phyloP scores from a whole-genome alignment of 2,888 invertebrate species.

The Ferrisia virgata region DNA sequence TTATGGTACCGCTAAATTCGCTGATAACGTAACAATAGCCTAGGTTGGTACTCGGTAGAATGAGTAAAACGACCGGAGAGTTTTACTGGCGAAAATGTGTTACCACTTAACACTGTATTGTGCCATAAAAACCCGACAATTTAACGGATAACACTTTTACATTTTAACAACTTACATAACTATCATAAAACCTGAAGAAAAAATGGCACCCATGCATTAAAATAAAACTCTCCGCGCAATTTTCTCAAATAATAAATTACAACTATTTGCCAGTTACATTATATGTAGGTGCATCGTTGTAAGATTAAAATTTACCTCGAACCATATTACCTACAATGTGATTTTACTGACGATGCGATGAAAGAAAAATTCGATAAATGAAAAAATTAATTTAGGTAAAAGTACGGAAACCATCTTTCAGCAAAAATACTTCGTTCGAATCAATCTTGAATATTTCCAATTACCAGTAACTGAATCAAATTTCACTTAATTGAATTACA shows the following conservation, averaged over 20 bases:
- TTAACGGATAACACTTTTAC: slow-evolving; percentile 1
- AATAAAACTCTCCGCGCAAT: neutral
- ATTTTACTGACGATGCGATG: neutral
- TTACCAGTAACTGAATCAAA: no score
- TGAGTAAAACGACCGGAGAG: neutral
- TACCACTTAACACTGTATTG: neutral
- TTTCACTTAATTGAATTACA: no score
- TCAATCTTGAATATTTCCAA: no score
- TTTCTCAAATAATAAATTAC: neutral
- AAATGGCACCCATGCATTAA: neutral
- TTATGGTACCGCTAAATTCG: neutral
- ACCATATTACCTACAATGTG: neutral
- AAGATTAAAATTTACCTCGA: neutral
- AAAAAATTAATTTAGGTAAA: neutral
- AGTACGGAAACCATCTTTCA: no score
- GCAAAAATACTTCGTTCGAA: no score
- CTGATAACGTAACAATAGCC: neutral
- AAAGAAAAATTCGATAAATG: neutral
- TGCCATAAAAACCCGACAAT: slow-evolving; percentile 14
- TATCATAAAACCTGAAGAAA: neutral
- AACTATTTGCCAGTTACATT: neutral
- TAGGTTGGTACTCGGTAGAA: no score
- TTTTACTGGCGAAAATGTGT: neutral
- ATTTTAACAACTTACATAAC: slow-evolving; percentile 6
- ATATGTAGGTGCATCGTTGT: neutral